phyloP scores from a whole-genome alignment of 2,888 invertebrate genomes.

The Limnephilus rhombicus region DNA sequence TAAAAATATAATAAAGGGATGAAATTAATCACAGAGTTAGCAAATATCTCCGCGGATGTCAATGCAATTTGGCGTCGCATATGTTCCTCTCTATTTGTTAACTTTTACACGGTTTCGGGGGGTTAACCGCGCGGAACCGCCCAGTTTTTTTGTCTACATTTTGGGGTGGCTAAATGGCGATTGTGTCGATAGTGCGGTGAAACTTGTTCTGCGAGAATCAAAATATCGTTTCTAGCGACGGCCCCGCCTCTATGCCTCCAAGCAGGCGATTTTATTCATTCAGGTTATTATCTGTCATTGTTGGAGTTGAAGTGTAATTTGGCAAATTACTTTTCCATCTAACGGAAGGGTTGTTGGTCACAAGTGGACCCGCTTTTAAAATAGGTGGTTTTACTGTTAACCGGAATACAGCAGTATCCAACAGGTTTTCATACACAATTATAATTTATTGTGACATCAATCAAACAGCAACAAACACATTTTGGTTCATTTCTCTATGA shows the following conservation, averaged over 20 bases:
- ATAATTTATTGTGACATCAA: not conserved
- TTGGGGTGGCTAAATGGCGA: slow-evolving; percentile 55
- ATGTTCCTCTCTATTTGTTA: slow-evolving; percentile 53
- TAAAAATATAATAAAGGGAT: slow-evolving; percentile 43
- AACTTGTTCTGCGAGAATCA: slow-evolving; percentile 64
- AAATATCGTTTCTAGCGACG: slow-evolving; percentile 61
- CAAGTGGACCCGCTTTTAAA: slow-evolving; percentile 6
- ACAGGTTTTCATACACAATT: not conserved
- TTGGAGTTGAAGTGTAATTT: slow-evolving; percentile 4
- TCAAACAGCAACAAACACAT: not conserved
- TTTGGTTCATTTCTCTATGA: not conserved
- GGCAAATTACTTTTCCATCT: slow-evolving; percentile 5
- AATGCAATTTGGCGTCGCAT: slow-evolving; percentile 56
- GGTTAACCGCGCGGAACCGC: slow-evolving; percentile 64
- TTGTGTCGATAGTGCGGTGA: slow-evolving; percentile 60
- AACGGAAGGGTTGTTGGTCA: slow-evolving; percentile 11
- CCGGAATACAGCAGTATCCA: not conserved
- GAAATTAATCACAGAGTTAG: slow-evolving; percentile 56
- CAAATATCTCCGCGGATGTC: slow-evolving; percentile 55
- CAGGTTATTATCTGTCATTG: slow-evolving; percentile 6
- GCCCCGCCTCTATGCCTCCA: slow-evolving; percentile 23
- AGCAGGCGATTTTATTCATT: not conserved
- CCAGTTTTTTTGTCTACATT: slow-evolving; percentile 55
- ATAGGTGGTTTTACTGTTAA: not conserved
- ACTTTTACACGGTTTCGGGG: slow-evolving; percentile 47